Conservation (phyloP, 1,140 invertebrate species). For the Mamestra configurata region DNA sequence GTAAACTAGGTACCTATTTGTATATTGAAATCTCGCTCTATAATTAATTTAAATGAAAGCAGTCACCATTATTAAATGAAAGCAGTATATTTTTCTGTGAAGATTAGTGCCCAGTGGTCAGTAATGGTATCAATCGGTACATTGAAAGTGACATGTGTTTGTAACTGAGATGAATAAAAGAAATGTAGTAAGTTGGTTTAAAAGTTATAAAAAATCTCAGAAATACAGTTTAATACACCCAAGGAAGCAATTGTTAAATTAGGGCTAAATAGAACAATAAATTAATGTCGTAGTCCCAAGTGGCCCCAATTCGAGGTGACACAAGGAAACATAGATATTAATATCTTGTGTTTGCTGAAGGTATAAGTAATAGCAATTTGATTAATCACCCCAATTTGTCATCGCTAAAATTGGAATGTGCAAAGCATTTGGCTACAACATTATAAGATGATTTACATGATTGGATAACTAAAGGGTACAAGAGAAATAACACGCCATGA, state of each 20-base stretch:
- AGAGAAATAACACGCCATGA: not conserved
- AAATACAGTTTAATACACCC: not conserved
- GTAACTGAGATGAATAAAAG: no score
- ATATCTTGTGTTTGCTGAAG: conserved; percentile 21
- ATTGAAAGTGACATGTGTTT: no score
- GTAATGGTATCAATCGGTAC: no score
- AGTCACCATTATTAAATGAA: not conserved
- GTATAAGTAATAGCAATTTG: conserved; percentile 31
- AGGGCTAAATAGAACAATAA: conserved; percentile 34
- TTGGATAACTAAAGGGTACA: no score
- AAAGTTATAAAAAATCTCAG: not conserved
- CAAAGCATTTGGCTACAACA: not conserved
- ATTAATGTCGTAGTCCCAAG: conserved; percentile 22
- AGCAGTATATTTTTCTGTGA: no score
- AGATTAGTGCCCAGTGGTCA: no score
- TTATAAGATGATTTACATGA: no score
- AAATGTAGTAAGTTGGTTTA: not conserved
- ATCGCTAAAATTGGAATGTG: conserved; percentile 27
- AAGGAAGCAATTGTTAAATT: conserved; percentile 17
- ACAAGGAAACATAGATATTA: conserved; percentile 42
- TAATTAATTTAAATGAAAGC: not conserved
- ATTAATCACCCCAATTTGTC: conserved; percentile 4
- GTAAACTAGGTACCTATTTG: no score
- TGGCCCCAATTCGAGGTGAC: conserved; percentile 42
- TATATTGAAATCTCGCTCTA: not conserved